A percentile compares a stretch with the other conserved stretches of the same genome.
Evolutionary conservation across 2,797 vertebrate genomes (phyloP).

Genomic region (Eurystomus glaucurus): DNA sequence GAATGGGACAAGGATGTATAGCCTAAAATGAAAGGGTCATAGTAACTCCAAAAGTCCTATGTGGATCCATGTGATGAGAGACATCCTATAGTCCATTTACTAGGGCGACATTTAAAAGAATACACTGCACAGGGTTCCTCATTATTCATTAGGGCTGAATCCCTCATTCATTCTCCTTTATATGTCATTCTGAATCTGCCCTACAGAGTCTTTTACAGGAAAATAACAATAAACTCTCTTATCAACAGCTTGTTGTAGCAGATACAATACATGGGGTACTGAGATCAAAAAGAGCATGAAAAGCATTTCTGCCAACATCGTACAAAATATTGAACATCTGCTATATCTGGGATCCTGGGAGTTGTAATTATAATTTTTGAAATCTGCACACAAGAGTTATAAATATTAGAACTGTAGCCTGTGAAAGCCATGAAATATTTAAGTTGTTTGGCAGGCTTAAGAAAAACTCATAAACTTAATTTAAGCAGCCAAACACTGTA

Average conservation of each 20-base stretch:
- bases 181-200: slow-evolving; percentile 44
- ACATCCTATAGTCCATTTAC: background rate
- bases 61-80: background rate
- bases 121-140: slow-evolving; percentile 40
- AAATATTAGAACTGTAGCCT: slow-evolving; percentile 90
- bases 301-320: slow-evolving; percentile 87
- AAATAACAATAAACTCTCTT: slow-evolving; percentile 84
- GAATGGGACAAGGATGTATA: background rate
- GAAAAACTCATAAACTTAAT: slow-evolving; percentile 89
- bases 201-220: slow-evolving; percentile 68
- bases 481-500: slow-evolving; percentile 86
- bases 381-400: slow-evolving; percentile 90
- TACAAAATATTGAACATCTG: slow-evolving; percentile 91
- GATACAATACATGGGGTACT: slow-evolving; percentile 85
- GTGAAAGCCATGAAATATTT: slow-evolving; percentile 90
- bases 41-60: background rate
- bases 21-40: slow-evolving; percentile 35
- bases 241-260: slow-evolving; percentile 87
- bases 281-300: slow-evolving; percentile 87
- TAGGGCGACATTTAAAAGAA: background rate
- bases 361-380: slow-evolving; percentile 90
- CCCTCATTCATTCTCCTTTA: slow-evolving; percentile 46
- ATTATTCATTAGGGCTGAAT: slow-evolving; percentile 66
- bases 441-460: slow-evolving; percentile 89
- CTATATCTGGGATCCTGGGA: slow-evolving; percentile 88